A percentile compares a stretch with the other conserved stretches of the same genome.
Conservation (phyloP, 2,113 vertebrate species). For the Synodontis membranacea region DNA sequence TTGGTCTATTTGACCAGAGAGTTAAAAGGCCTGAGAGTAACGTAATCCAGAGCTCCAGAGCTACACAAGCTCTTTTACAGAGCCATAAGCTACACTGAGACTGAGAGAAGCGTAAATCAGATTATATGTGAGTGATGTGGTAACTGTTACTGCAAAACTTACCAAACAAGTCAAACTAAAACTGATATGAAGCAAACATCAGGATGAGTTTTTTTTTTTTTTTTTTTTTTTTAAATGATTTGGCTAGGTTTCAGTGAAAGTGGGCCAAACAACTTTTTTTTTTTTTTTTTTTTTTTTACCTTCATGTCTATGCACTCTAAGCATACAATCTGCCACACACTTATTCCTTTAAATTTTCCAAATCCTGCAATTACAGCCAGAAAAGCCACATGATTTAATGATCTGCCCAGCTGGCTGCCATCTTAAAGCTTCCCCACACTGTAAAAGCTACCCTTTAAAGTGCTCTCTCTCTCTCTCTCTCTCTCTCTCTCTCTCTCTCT, state of each 20-base stretch:
- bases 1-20: not conserved
- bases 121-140: not conserved
- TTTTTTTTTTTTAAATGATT: not conserved
- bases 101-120: not conserved
- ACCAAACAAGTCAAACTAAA: not conserved
- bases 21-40: conserved; percentile 15
- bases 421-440: conserved; percentile 46
- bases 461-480: too few relatives aligned
- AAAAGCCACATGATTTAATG: conserved; percentile 51
- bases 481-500: too few relatives aligned
- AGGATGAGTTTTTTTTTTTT: not conserved
- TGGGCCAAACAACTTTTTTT: not conserved
- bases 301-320: not conserved
- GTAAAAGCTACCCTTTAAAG: conserved; percentile 45
- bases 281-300: not conserved
- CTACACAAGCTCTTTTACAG: not conserved
- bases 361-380: conserved; percentile 32
- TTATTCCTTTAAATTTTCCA: conserved; percentile 24
- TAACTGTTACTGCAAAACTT: not conserved
- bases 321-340: conserved; percentile 9
- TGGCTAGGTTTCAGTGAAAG: not conserved
- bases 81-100: not conserved
- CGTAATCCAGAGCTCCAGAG: not conserved
- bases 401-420: conserved; percentile 49
- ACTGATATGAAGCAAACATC: not conserved